These are phyloP conservation scores for Xestia sexstrigata DNA, from an alignment of 2,888 invertebrate species.

Conservation along the genomic window DNA sequence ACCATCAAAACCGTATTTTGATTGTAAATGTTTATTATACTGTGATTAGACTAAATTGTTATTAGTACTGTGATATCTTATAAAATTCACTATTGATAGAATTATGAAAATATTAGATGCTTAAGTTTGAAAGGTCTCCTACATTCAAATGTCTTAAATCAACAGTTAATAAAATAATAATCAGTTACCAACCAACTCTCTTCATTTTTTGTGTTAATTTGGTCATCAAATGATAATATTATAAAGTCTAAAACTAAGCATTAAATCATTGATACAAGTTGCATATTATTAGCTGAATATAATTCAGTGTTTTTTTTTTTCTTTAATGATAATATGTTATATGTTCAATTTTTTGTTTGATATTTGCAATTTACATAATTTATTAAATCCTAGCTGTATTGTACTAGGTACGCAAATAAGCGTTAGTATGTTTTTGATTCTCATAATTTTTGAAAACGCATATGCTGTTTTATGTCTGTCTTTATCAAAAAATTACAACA, in stretches of 20 bases:
- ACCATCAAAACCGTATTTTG: neutral
- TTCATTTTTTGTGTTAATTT: conserved; percentile 4
- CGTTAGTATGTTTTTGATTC: neutral
- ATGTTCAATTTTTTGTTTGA: neutral
- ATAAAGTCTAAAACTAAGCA: conserved; percentile 22
- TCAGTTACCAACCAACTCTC: neutral
- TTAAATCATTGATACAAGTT: conserved; percentile 24
- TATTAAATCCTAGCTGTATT: conserved; percentile 24
- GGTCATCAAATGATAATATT: conserved; percentile 13
- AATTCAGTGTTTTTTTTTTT: conserved; percentile 19
- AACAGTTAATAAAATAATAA: neutral
- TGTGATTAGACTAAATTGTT: neutral
- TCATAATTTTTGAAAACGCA: neutral
- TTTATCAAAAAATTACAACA: neutral
- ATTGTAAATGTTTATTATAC: neutral
- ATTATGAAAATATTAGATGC: neutral
- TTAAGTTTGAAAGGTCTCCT: neutral
- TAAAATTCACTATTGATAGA: neutral
- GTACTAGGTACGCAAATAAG: neutral
- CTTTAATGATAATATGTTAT: neutral
- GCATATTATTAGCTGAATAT: conserved; percentile 8
- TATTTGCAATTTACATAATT: conserved; percentile 23
- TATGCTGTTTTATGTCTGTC: neutral
- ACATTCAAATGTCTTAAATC: neutral
- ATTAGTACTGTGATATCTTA: neutral